A percentile compares a stretch with the other conserved stretches of the same genome.
phyloP scores from a whole-genome alignment of 2,113 vertebrate species.

The Sphyrna mokarran region DNA sequence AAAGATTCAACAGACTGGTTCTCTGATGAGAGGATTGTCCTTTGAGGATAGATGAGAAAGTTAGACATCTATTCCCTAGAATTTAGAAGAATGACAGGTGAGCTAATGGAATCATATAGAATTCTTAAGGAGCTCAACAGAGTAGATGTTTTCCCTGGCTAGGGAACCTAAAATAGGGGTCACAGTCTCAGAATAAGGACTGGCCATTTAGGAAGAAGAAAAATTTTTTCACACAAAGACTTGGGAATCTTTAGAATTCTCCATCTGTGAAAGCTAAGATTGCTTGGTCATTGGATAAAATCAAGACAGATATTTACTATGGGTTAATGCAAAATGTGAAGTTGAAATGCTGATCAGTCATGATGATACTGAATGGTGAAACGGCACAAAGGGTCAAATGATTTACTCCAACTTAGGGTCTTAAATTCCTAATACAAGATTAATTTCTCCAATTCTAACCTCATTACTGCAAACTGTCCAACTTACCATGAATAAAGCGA shows the following conservation, averaged over 20 bases:
- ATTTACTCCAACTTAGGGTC: not conserved
- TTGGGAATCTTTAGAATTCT: not conserved
- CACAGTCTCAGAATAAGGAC: not conserved
- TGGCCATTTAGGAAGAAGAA: not conserved
- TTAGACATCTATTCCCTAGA: not conserved
- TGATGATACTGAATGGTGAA: not conserved
- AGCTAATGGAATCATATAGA: not conserved
- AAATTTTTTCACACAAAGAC: not conserved
- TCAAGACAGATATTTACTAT: not conserved
- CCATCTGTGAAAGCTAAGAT: not conserved
- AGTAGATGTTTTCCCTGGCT: not conserved
- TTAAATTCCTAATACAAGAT: not conserved
- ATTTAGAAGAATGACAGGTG: not conserved
- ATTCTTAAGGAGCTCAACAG: not conserved
- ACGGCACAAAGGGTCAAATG: not conserved
- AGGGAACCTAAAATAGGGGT: not conserved
- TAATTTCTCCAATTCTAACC: not conserved
- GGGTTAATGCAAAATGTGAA: too few relatives aligned
- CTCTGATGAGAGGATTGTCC: not conserved
- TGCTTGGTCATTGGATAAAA: not conserved
- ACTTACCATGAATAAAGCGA: slow-evolving; percentile 81
- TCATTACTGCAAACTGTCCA: not conserved
- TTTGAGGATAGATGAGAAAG: not conserved
- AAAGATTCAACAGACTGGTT: not conserved
- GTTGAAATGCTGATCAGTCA: not conserved